Percentiles rank a stretch among this genome's conserved stretches.
Conservation (phyloP, 2,888 invertebrate species). For the Lypha dubia region DNA sequence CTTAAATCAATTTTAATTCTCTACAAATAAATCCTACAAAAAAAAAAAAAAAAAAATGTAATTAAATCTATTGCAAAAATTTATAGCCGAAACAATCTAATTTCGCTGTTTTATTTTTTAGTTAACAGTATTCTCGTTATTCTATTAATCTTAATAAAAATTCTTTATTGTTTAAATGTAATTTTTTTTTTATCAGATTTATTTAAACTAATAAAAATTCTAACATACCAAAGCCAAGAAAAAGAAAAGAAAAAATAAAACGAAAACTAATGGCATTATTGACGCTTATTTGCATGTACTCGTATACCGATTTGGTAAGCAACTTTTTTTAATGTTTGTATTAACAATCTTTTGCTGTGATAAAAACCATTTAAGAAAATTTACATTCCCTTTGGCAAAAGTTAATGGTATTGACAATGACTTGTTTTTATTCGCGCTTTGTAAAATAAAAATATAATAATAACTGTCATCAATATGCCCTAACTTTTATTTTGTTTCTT, state of each 20-base stretch:
- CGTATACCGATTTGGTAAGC: not conserved
- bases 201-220: not conserved
- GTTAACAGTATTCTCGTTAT: conserved; percentile 7
- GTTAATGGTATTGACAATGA: conserved; percentile 47
- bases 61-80: not conserved
- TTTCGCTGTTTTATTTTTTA: conserved; percentile 16
- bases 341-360: not conserved
- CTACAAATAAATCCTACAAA: not conserved
- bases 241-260: too few relatives aligned
- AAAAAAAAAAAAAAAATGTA: too few relatives aligned
- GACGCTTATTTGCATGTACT: conserved; percentile 15
- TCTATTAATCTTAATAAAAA: conserved; percentile 36
- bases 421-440: not conserved
- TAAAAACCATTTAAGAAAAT: conserved; percentile 22
- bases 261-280: conserved; percentile 33
- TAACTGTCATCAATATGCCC: not conserved
- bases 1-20: not conserved
- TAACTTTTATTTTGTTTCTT: too few relatives aligned
- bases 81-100: not conserved
- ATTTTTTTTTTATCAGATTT: conserved; percentile 14
- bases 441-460: not conserved
- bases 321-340: not conserved
- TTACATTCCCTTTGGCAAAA: conserved; percentile 39
- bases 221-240: not conserved
- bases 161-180: not conserved